These are phyloP conservation scores for Atherix ibis DNA, from an alignment of 2,888 invertebrate genomes.

Conservation along the genomic window DNA sequence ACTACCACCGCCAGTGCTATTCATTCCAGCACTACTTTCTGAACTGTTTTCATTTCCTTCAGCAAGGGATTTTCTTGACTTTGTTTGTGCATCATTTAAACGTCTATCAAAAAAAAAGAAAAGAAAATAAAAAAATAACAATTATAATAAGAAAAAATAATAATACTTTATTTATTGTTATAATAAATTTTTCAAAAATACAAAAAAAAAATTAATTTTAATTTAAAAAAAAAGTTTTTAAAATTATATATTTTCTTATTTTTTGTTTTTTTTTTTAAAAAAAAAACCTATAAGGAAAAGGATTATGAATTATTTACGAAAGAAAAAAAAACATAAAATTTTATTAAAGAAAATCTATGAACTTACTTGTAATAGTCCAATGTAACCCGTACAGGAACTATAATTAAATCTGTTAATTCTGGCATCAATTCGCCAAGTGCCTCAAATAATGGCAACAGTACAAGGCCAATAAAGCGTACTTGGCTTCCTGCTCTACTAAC, in stretches of 20 bases:
- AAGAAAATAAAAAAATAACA: too few relatives aligned
- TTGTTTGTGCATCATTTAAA: constrained; percentile 32
- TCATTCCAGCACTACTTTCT: too few relatives aligned
- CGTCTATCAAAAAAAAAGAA: constrained; percentile 19
- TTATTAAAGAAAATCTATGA: too few relatives aligned
- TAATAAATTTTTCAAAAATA: background rate
- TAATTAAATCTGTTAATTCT: constrained; percentile 45
- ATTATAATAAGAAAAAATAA: too few relatives aligned
- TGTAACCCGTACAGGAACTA: constrained; percentile 31
- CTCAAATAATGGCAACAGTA: constrained; percentile 64
- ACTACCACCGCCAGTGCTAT: too few relatives aligned
- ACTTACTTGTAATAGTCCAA: constrained; percentile 32
- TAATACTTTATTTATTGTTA: too few relatives aligned
- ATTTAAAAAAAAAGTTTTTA: background rate
- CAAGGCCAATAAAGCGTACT: constrained; percentile 68
- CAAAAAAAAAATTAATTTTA: too few relatives aligned
- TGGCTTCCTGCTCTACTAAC: constrained; percentile 72
- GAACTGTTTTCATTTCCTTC: constrained; percentile 19
- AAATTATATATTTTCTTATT: too few relatives aligned
- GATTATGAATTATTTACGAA: too few relatives aligned
- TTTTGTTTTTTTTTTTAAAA: background rate
- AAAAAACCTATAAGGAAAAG: too few relatives aligned
- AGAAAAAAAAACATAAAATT: too few relatives aligned
- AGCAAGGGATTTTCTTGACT: constrained; percentile 30
- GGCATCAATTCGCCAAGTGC: constrained; percentile 57